These are phyloP conservation scores for Rhea pennata DNA, from an alignment of 2,113 vertebrate genomes.

Conservation along the genomic window DNA sequence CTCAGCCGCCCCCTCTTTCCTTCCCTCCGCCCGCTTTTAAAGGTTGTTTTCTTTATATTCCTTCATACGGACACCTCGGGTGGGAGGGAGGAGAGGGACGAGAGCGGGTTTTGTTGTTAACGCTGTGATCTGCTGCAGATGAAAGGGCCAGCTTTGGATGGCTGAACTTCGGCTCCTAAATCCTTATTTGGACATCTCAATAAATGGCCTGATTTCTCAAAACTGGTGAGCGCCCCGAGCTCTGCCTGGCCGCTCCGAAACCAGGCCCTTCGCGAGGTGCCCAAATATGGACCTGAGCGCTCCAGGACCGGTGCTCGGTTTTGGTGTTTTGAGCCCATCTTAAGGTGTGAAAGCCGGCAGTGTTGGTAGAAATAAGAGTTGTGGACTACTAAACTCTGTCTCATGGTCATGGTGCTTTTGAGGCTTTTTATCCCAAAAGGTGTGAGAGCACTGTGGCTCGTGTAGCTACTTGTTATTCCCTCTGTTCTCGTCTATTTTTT, in stretches of 20 bases:
- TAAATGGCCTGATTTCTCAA: not conserved
- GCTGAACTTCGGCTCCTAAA: not conserved
- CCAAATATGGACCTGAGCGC: not conserved
- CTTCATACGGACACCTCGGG: not conserved
- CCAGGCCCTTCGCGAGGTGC: not conserved
- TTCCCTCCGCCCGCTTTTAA: no score
- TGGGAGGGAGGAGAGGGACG: not conserved
- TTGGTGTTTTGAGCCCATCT: accelerated
- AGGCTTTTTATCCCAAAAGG: not conserved
- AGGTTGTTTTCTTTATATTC: no score
- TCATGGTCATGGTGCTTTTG: no score
- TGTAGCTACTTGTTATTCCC: not conserved
- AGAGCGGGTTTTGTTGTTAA: accelerated
- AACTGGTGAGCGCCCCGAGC: not conserved
- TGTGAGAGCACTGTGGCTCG: not conserved
- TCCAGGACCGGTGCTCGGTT: not conserved
- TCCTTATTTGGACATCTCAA: conserved; percentile 10
- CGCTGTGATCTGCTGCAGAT: not conserved
- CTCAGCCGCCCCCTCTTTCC: no score
- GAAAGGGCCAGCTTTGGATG: not conserved
- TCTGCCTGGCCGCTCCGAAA: no score
- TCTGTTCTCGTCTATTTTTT: accelerated
- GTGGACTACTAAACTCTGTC: not conserved
- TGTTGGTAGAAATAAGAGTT: accelerated
- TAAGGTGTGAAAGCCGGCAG: not conserved